Evolutionary conservation across 2,113 vertebrate genomes (phyloP).

Genomic region (Jacana jacana): DNA sequence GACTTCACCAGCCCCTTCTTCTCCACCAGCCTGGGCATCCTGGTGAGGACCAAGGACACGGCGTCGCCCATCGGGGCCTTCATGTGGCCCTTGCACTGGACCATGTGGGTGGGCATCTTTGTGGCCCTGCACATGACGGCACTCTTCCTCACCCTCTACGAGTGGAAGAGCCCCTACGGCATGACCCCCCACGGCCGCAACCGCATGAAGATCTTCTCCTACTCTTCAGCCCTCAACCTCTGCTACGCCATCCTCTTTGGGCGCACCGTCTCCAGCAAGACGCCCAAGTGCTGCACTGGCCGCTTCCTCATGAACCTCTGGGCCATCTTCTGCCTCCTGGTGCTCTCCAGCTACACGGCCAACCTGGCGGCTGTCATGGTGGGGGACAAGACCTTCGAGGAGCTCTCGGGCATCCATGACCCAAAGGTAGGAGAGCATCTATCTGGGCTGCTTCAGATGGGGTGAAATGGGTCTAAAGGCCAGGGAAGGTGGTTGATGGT

Average conservation of each 20-base stretch:
- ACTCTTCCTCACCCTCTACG: conserved; percentile 94
- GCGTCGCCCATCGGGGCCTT: conserved; percentile 92
- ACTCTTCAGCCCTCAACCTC: conserved; percentile 95
- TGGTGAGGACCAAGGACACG: conserved; percentile 89
- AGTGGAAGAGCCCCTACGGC: conserved; percentile 96
- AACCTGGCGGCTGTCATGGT: conserved; percentile 97
- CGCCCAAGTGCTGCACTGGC: conserved; percentile 94
- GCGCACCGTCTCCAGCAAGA: conserved; percentile 94
- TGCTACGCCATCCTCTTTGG: conserved; percentile 98
- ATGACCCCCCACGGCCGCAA: conserved; percentile 94
- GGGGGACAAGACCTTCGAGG: conserved; percentile 94
- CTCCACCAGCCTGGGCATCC: conserved; percentile 96
- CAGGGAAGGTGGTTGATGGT: neutral
- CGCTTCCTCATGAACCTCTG: conserved; percentile 98
- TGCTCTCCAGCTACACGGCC: conserved; percentile 96
- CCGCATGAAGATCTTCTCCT: conserved; percentile 91
- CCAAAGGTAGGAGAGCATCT: conserved; percentile 81
- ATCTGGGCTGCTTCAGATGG: rapidly evolving
- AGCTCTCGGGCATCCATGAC: conserved; percentile 93
- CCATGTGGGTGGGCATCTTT: conserved; percentile 97
- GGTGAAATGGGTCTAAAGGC: neutral
- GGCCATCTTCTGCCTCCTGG: conserved; percentile 98
- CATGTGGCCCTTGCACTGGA: conserved; percentile 98
- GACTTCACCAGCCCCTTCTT: conserved; percentile 98
- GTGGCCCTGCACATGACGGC: conserved; percentile 90